phyloP scores from a whole-genome alignment of 2,888 invertebrate species.

The Hydrotaea cyrtoneurina region DNA sequence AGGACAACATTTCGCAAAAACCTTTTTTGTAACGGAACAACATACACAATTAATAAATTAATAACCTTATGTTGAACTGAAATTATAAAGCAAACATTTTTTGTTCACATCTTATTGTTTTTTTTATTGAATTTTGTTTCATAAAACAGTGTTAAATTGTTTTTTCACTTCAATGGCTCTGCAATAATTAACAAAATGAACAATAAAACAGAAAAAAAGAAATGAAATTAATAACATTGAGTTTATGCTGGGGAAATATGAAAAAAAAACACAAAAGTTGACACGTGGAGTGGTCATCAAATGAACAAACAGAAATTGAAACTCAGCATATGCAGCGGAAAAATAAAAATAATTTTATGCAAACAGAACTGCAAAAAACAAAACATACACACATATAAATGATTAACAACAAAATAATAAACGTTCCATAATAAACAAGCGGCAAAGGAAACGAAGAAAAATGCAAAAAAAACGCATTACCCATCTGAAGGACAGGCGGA shows the following conservation, averaged over 20 bases:
- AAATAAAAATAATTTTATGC: neutral
- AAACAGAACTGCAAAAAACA: too few relatives aligned
- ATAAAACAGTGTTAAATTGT: neutral
- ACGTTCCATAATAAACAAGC: neutral
- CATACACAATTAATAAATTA: slow-evolving; percentile 54
- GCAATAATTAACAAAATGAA: slow-evolving; percentile 6
- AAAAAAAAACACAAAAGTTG: neutral
- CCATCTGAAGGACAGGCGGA: neutral
- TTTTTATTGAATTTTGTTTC: neutral
- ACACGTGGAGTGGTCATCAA: neutral
- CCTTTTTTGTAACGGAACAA: too few relatives aligned
- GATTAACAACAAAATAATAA: slow-evolving; percentile 3
- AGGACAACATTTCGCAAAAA: too few relatives aligned
- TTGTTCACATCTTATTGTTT: neutral
- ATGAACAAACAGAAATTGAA: neutral
- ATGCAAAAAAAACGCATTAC: slow-evolving; percentile 6
- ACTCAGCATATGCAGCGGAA: neutral
- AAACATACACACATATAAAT: neutral
- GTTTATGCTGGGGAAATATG: neutral
- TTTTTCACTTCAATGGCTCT: neutral
- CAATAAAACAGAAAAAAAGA: neutral
- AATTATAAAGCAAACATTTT: slow-evolving; percentile 45
- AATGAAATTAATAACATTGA: slow-evolving; percentile 11
- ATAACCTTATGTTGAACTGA: slow-evolving; percentile 52
- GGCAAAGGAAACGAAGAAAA: neutral